Percentiles rank a stretch among this genome's conserved stretches.
phyloP scores from a whole-genome alignment of 2,888 invertebrate species.

The Melitaea athalia region DNA sequence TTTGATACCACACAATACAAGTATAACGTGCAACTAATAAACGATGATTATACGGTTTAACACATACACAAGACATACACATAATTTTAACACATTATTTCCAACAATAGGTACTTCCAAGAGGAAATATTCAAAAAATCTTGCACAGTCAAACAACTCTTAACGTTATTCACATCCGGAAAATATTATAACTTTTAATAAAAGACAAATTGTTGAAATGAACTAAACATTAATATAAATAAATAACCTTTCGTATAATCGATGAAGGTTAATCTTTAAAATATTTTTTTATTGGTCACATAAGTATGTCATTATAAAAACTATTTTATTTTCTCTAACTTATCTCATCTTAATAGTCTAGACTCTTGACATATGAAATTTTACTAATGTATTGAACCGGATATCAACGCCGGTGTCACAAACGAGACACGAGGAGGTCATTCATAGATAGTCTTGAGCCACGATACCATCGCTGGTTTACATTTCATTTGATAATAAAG shows the following conservation, averaged over 20 bases:
- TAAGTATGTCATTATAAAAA: too few species aligned
- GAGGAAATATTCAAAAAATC: not conserved
- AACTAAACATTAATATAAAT: not conserved
- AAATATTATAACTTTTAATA: not conserved
- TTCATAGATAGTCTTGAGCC: slow-evolving; percentile 24
- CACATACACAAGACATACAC: not conserved
- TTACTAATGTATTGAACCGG: slow-evolving; percentile 3
- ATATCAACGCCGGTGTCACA: slow-evolving; percentile 18
- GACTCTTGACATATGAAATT: not conserved
- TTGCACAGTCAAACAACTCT: not conserved
- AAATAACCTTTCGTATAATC: not conserved
- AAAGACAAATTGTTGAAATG: not conserved
- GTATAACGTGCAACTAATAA: too few species aligned
- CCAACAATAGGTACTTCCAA: not conserved
- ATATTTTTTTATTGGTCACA: too few species aligned
- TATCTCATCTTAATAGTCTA: not conserved
- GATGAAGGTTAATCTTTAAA: too few species aligned
- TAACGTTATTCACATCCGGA: not conserved
- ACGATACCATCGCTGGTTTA: slow-evolving; percentile 15
- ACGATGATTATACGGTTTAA: too few species aligned
- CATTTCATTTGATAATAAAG: slow-evolving; percentile 18
- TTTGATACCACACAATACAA: too few species aligned
- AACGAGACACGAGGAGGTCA: slow-evolving; percentile 20
- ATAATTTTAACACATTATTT: not conserved
- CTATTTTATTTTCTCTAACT: too few species aligned